Evolutionary conservation across 2,113 vertebrate species (phyloP), one percentile per base, ranked within the genome.

Genomic region (Sturnira hondurensis): DNA sequence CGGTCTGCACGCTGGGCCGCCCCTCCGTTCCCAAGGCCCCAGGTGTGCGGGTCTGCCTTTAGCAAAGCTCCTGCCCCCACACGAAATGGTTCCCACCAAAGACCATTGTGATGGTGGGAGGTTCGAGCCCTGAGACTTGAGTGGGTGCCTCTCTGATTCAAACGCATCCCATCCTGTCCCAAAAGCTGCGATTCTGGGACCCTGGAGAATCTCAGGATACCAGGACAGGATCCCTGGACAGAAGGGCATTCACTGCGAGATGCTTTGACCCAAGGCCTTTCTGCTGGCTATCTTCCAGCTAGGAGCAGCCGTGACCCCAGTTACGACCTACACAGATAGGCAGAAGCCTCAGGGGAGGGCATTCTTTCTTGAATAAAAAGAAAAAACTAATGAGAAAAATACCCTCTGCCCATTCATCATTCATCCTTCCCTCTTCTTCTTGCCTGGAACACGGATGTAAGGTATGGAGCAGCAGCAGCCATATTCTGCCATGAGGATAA

Each of bases 1-100:
- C 71, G 74, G 94, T 97, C 98, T 96, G 89, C 87, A 78, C 83
- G 96, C 92, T 95, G 93, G 97, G 96, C 96, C 77, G 45, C 45
- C 45, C 93, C 89, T 91, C 85, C 65, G 58, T 47, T 52, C 70
- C 58, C 38, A 28, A 45, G 52, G 26, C 76, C 63, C 31, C 36
- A n/a, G 26, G 11, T 28, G 50, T 8, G 2, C 33, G 84, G 58
- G 50, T 84, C 93, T 93, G 94, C 93, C 87, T 84, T 93, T 54
- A 85, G 56, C 70, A 17, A 94, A 70, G n/a, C n/a, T 77, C 50
- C 68, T 52, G 52, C 14, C 52, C n/a, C 36, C 4, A 52, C 24
- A 33, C 22, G n/a, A 33, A 58, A 54, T 19, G 4, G 26, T 58
- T 80, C 38, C 45, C 71, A 36, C n/a, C 45, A 81, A 94, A 24